Base-by-base conservation (phyloP, 2,113 vertebrate genomes). In the Papio anubis region DNA sequence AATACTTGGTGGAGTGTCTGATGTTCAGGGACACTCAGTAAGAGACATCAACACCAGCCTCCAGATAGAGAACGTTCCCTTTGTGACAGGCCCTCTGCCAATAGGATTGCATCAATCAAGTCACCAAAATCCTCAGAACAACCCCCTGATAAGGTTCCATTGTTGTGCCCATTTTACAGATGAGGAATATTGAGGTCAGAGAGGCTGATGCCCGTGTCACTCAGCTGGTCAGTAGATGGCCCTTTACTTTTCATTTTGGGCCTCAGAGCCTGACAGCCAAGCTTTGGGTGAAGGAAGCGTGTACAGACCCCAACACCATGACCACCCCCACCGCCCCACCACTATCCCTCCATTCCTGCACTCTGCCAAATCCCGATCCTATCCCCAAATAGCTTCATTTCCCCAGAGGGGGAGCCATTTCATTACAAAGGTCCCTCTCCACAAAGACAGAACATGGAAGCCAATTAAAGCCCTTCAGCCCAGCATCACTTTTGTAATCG, bases 401-500 rank as follows among this genome's bases (percentile, higher is more conserved):
- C 8, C 94, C 96, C 88, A 6, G 32, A 27, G 2, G 86, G 52
- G 52, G 85, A 32, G 13, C 27, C 81, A 27, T 11, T 79, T 88
- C 40, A 16, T 80, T 38, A n/a, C 8, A 1, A 68, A 92, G n/a
- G 55, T 40, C 27, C 35, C n/a, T 52, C 66, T 0, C 20, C 59
- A 2, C 35, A 40, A 82, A 3, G 50, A 12, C 52, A 84, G 93
- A 89, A 30, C 45, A 68, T 80, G 81, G 20, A 78, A 27, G 78
- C 73, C 79, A 12, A 82, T 7, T 86, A 92, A 52, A 94, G 85
- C 20, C 1, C 40, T 92, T 95, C 86, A 96, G 78, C 32, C 30
- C 6, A 1, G 66, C 32, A 30, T 76, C 13, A 18, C 87, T 94
- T 82, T 94, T 95, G 76, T 96, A 83, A 97, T 97, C 93, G 12